Base-by-base conservation (phyloP, 2,888 invertebrate genomes). In the Alentia gelatinosa region DNA sequence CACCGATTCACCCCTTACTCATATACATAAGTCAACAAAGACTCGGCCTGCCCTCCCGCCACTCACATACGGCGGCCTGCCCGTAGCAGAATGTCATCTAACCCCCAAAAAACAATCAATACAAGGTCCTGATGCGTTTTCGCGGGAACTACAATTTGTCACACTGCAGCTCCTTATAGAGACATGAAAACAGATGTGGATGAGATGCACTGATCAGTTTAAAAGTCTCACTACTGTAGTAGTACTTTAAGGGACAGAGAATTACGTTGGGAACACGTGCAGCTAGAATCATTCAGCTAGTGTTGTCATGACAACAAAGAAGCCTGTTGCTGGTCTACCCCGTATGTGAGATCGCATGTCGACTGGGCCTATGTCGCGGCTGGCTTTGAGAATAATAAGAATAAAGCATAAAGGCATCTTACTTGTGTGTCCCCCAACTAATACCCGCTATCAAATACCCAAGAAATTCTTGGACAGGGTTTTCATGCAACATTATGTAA, bases 21-120 rank as follows among this genome's bases (percentile, higher is more conserved):
- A 84, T 84, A 84, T 84, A 84, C 84, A 84, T 84, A 84, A 40
- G 84, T 84, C 84, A 84, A 84, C 42, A 84, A 84, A 30, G 35
- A 30, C 30, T 9, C 75, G 12, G 9, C 75, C 75, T 35, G 1
- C 5, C 75, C 4, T 5, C 75, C 75, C 9, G 5, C 35, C n/a
- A 26, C 75, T 7, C 9, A 5, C 35, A 75, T 75, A 35, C 63
- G 12, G 23, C n/a, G 15, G 5, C 63, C 5, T n/a, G n/a, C 63
- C 15, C 63, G 5, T n/a, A n/a, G 12, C n/a, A 5, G 5, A 5
- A 63, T n/a, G 63, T n/a, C 63, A 63, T n/a, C n/a, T n/a, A n/a
- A 9, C 63, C 63, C n/a, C 15, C 63, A 47, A 12, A 19, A 7
- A 47, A 47, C 47, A 19, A 7, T 47, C 47, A 47, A 7, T 47